These are phyloP conservation scores for Selenia dentaria DNA, from an alignment of 2,888 invertebrate genomes.

Conservation along the genomic window DNA sequence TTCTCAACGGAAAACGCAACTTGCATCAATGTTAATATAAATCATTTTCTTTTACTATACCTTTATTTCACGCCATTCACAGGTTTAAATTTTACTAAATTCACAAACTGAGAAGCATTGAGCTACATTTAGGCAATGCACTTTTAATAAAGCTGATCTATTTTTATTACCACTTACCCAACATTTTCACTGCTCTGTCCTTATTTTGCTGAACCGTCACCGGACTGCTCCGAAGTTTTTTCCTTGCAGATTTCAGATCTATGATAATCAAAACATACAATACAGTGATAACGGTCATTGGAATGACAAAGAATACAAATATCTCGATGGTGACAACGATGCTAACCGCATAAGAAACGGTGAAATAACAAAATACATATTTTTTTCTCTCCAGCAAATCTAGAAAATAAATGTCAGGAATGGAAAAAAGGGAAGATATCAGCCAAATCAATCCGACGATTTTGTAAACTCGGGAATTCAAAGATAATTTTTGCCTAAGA, in stretches of 20 bases:
- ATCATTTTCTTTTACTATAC: no score
- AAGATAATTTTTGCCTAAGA: constrained; percentile 90
- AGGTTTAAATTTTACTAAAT: no score
- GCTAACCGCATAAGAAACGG: constrained; percentile 48
- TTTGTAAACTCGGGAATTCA: constrained; percentile 91
- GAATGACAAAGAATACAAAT: constrained; percentile 92
- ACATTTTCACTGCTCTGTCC: constrained; percentile 90
- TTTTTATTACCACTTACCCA: constrained; percentile 88
- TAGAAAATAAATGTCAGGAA: constrained; percentile 85
- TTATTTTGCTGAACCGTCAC: constrained; percentile 65
- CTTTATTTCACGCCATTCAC: no score
- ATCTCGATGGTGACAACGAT: constrained; percentile 84
- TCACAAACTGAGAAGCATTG: no score
- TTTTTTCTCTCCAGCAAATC: constrained; percentile 63
- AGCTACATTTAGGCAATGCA: no score
- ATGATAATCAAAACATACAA: constrained; percentile 91
- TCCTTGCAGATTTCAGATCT: constrained; percentile 86
- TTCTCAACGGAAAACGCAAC: no score
- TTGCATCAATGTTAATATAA: no score
- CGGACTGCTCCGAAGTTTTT: constrained; percentile 77
- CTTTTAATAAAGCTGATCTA: no score
- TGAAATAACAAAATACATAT: constrained; percentile 66
- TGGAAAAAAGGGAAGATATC: constrained; percentile 87
- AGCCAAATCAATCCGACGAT: constrained; percentile 90
- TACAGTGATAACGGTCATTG: constrained; percentile 92